Base-by-base conservation (phyloP, 2,888 invertebrate genomes). In the Zele albiditarsus region DNA sequence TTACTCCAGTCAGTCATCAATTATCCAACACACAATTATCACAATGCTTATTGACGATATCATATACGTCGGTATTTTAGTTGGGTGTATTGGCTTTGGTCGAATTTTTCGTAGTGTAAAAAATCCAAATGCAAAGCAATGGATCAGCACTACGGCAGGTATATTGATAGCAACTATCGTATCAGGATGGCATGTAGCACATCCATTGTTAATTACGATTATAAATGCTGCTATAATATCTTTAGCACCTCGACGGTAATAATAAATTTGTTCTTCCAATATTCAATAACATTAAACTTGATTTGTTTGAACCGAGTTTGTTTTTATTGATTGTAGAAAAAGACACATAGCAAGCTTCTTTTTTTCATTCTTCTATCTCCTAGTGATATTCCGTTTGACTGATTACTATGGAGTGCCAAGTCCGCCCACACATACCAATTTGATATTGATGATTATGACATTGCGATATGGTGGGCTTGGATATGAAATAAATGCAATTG, bases 371-470 rank as follows among this genome's bases (percentile, higher is more conserved):
- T 91, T 93, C n/a, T 98, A 98, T 89, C 90, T 98, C 79, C 92
- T 95, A 66, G 75, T 87, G 60, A 94, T 98, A 90, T 97, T 98
- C 89, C 95, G 98, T 60, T 91, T 95, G 69, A 93, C 94, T 16
- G 92, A 94, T 79, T 93, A 93, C 83, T 94, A 96, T 90, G 97
- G 97, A 1, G 90, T 98, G 73, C 93, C 95, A 27, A 90, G 92
- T 73, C 93, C 96, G 2, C 94, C 96, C 0, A 94, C 95, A 0
- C 96, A 96, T 84, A 95, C 96, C 0, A 99, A 98, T 90, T 94
- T 98, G 77, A 93, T 98, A 80, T 96, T 97, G 89, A 97, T 98
- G 94, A 94, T 99, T 84, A 91, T 98, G 76, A 98, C 98, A 0
- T 90, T 98, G 4, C 93, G 97, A 91, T 94, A 98, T 82, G 94